A percentile compares a stretch with the other conserved stretches of the same genome.
These are phyloP conservation scores for Eurystomus gularis DNA, from an alignment of 2,113 vertebrate species.

Conservation along the genomic window DNA sequence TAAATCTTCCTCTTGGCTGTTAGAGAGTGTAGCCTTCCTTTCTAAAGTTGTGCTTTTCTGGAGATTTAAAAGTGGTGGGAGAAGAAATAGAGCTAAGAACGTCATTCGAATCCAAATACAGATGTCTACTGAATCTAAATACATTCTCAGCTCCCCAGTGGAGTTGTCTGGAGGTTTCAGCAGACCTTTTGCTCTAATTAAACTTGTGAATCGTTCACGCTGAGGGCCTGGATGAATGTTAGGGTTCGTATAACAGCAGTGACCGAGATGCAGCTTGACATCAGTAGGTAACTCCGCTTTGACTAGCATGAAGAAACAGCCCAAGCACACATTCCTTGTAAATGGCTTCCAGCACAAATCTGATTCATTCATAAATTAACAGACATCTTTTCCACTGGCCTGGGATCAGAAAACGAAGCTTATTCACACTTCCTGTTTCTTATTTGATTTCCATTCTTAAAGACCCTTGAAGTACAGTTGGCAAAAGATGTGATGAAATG, in stretches of 20 bases:
- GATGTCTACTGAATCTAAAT: neutral
- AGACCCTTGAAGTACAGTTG: neutral
- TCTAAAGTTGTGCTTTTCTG: neutral
- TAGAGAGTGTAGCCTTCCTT: neutral
- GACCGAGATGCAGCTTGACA: neutral
- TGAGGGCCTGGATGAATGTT: neutral
- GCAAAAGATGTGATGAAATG: neutral
- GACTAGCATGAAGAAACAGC: neutral
- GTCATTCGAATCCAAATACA: neutral
- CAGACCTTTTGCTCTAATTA: neutral
- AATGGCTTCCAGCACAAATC: neutral
- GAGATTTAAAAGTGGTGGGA: neutral
- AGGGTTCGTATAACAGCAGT: neutral
- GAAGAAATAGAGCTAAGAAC: neutral
- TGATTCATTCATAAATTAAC: conserved; percentile 4
- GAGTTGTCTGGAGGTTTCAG: neutral
- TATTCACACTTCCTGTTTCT: neutral
- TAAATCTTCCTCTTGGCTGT: conserved; percentile 29
- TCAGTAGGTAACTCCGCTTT: neutral
- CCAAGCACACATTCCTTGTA: neutral
- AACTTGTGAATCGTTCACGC: neutral
- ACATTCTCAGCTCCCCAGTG: neutral
- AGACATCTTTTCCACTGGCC: neutral
- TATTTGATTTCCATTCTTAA: neutral
- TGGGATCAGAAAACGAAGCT: neutral